These are phyloP conservation scores for Molossus molossus DNA, from an alignment of 2,797 vertebrate species.

Conservation along the genomic window DNA sequence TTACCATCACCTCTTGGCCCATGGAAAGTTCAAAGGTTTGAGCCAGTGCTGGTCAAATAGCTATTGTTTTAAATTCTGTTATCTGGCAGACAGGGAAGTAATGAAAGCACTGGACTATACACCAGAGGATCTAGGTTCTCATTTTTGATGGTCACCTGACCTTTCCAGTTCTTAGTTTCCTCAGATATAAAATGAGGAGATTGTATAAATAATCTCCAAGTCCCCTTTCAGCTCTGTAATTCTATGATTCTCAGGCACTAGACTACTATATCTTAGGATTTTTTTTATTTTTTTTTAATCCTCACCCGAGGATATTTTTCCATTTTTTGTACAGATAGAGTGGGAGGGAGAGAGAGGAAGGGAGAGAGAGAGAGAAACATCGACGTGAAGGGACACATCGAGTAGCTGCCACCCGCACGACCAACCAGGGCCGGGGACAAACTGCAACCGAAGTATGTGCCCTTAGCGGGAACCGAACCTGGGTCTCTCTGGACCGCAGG, in stretches of 20 bases:
- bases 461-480: too few relatives aligned
- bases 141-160: not conserved
- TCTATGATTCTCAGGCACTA: constrained; percentile 31
- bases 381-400: too few relatives aligned
- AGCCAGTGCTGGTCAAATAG: not conserved
- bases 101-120: not conserved
- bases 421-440: too few relatives aligned
- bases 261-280: not conserved
- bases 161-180: not conserved
- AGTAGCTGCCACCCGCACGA: too few relatives aligned
- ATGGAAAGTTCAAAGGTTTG: not conserved
- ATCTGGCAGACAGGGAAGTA: not conserved
- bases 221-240: not conserved
- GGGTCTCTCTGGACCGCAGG: too few relatives aligned
- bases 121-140: not conserved
- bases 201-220: constrained; percentile 43
- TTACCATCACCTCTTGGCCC: not conserved
- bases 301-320: too few relatives aligned
- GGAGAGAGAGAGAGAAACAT: too few relatives aligned
- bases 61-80: constrained; percentile 15
- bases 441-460: too few relatives aligned
- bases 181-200: constrained; percentile 34
- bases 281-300: too few relatives aligned
- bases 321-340: too few relatives aligned
- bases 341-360: too few relatives aligned